Evolutionary conservation across 2,888 invertebrate genomes (phyloP).

Genomic region (Uropetala carovei): DNA sequence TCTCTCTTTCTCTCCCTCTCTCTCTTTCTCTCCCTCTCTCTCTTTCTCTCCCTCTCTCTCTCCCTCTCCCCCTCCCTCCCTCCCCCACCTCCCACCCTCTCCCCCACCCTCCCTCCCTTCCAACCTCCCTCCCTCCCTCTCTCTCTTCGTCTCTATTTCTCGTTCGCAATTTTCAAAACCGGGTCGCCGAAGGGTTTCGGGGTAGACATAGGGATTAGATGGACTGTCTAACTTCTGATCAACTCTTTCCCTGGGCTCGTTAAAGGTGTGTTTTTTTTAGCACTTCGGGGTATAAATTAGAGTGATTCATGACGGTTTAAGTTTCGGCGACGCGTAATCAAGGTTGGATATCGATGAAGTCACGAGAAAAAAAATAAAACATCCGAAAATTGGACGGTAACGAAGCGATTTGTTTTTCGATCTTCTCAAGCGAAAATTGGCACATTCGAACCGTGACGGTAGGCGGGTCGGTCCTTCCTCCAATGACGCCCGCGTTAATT

Average conservation of each 20-base stretch:
- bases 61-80: background rate
- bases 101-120: background rate
- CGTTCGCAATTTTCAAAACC: background rate
- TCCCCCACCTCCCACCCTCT: background rate
- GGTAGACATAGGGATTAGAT: slow-evolving; percentile 3
- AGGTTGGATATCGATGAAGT: too few species aligned
- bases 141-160: background rate
- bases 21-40: too few species aligned
- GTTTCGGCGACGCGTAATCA: background rate
- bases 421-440: background rate
- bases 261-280: background rate
- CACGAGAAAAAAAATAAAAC: background rate
- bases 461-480: too few species aligned
- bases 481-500: too few species aligned
- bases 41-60: too few species aligned
- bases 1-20: too few species aligned
- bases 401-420: background rate
- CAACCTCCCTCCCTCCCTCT: background rate
- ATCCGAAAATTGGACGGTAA: background rate
- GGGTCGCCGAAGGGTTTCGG: background rate
- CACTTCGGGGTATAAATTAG: background rate
- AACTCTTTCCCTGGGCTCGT: background rate
- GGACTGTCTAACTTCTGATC: background rate
- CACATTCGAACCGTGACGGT: too few species aligned
- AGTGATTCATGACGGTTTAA: background rate